These are phyloP conservation scores for Tipula confusa DNA, from an alignment of 2,888 invertebrate species.

Conservation along the genomic window DNA sequence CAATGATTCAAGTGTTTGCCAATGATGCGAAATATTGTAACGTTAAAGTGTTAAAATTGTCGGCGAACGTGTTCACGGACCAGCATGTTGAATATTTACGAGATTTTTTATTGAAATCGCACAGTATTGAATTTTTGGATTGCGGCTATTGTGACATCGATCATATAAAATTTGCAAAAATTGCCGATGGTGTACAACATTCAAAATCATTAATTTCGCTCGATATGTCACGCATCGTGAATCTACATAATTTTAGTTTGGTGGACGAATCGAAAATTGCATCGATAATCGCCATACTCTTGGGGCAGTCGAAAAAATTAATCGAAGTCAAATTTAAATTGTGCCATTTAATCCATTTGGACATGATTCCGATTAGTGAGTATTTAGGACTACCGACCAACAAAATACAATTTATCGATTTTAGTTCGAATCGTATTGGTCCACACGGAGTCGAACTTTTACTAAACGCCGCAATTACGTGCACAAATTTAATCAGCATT, in stretches of 20 bases:
- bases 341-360: slow-evolving; percentile 43
- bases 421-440: slow-evolving; percentile 43
- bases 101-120: slow-evolving; percentile 33
- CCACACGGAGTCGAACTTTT: slow-evolving; percentile 42
- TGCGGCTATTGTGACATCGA: slow-evolving; percentile 38
- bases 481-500: slow-evolving; percentile 39
- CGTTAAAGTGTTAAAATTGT: slow-evolving; percentile 32
- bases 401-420: slow-evolving; percentile 39
- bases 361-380: slow-evolving; percentile 44
- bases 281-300: slow-evolving; percentile 40
- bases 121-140: slow-evolving; percentile 34
- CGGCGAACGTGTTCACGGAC: slow-evolving; percentile 33
- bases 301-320: slow-evolving; percentile 43
- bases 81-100: slow-evolving; percentile 33
- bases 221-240: slow-evolving; percentile 40
- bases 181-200: slow-evolving; percentile 46
- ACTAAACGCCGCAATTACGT: slow-evolving; percentile 39
- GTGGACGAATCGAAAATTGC: slow-evolving; percentile 43
- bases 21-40: background rate
- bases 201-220: slow-evolving; percentile 40
- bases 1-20: background rate
- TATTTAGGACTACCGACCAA: slow-evolving; percentile 37
- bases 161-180: slow-evolving; percentile 43
- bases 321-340: slow-evolving; percentile 42
- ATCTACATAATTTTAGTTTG: slow-evolving; percentile 36